Evolutionary conservation across 1,140 invertebrate species (phyloP).

Genomic region (Archivesica marissinica): DNA sequence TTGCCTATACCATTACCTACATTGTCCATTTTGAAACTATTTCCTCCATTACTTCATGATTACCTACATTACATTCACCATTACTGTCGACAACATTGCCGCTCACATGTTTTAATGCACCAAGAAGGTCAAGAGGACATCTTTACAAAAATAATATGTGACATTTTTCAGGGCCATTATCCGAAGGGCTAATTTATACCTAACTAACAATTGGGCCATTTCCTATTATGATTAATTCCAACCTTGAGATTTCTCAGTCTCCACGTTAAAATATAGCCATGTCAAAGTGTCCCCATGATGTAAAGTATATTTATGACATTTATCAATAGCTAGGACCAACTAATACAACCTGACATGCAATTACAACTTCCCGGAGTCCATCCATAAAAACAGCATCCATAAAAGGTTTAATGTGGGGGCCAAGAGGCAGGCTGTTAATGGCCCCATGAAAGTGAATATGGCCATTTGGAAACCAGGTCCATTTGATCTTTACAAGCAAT

Average conservation of each 20-base stretch:
- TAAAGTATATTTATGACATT: conserved; percentile 34
- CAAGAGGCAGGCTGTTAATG: background rate
- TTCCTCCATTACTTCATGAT: too few species aligned
- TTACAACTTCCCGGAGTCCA: conserved; percentile 34
- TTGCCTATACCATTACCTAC: too few species aligned
- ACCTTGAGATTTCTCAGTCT: too few species aligned
- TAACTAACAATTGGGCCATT: background rate
- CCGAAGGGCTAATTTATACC: too few species aligned
- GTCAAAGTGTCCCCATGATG: background rate
- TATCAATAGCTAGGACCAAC: background rate
- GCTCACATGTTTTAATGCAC: too few species aligned
- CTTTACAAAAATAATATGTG: background rate
- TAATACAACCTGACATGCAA: conserved; percentile 23
- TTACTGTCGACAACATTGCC: too few species aligned
- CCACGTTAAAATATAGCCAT: background rate
- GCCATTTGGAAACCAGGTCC: conserved; percentile 16
- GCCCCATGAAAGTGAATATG: background rate
- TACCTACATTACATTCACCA: too few species aligned
- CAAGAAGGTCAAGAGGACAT: background rate
- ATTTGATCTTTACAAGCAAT: conserved; percentile 39
- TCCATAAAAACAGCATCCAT: conserved; percentile 31
- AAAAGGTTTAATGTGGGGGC: conserved; percentile 24
- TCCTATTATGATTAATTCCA: conserved; percentile 14
- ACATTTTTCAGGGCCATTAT: too few species aligned
- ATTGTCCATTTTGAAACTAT: too few species aligned